These are phyloP conservation scores for Megaceryle maxima DNA, from an alignment of 2,113 vertebrate species.

Conservation along the genomic window DNA sequence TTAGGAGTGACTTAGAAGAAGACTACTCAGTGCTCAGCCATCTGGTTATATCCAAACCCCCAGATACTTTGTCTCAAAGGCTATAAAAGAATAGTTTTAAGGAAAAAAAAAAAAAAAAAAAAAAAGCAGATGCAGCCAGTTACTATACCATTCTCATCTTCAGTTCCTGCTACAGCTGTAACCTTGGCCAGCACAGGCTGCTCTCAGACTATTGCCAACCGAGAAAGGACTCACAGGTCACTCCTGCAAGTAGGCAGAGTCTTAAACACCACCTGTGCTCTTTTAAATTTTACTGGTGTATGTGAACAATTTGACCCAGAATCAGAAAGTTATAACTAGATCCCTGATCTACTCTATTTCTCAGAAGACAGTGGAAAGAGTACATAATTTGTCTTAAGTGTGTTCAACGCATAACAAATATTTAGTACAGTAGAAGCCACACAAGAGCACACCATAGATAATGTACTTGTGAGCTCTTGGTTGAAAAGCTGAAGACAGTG, in stretches of 20 bases:
- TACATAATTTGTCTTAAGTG: background rate
- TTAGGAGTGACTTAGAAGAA: conserved; percentile 18
- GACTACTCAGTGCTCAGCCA: conserved; percentile 46
- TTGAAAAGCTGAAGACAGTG: background rate
- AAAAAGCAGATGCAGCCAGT: background rate
- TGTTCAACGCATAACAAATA: background rate
- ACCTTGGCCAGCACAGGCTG: background rate
- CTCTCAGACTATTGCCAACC: background rate
- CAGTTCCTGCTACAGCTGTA: background rate
- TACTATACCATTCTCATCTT: background rate
- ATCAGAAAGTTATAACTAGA: background rate
- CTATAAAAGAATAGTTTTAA: conserved; percentile 28
- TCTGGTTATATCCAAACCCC: conserved; percentile 45
- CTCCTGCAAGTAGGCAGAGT: background rate
- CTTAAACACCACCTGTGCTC: background rate
- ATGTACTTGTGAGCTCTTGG: background rate
- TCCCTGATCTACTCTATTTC: background rate
- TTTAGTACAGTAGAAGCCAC: background rate
- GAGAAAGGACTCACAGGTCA: background rate
- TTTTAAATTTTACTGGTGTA: background rate
- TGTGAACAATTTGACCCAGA: background rate
- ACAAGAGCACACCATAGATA: background rate
- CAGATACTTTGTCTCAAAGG: conserved; percentile 17
- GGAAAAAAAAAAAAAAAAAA: background rate
- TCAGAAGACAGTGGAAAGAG: background rate